Evolutionary conservation across 2,888 invertebrate genomes (phyloP).

Genomic region (Mactromeris polynyma): DNA sequence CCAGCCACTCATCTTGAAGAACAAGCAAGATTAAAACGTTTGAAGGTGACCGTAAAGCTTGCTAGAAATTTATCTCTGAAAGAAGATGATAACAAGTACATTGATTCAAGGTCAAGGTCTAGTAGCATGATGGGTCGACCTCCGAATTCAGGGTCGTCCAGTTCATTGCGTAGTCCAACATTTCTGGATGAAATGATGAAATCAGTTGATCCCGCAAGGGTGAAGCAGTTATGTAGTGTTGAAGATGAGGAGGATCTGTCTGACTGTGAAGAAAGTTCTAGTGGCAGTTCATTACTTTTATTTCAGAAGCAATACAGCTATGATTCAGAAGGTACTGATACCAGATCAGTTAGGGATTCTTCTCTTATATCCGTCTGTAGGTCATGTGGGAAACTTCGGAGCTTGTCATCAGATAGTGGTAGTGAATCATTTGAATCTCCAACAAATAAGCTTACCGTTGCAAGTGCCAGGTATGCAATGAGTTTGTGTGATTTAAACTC

Average conservation of each 20-base stretch:
- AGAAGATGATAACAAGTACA: conserved; percentile 29
- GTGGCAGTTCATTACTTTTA: conserved; percentile 44
- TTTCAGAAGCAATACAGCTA: conserved; percentile 53
- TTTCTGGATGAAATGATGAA: conserved; percentile 68
- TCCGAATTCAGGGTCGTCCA: conserved; percentile 23
- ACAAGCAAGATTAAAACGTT: conserved; percentile 50
- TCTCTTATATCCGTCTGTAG: conserved; percentile 43
- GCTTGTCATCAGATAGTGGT: conserved; percentile 35
- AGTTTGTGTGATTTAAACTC: conserved; percentile 53
- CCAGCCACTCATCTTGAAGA: conserved; percentile 54
- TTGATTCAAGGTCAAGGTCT: conserved; percentile 8
- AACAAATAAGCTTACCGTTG: neutral
- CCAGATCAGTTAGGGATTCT: neutral
- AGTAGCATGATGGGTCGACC: conserved; percentile 14
- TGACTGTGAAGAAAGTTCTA: conserved; percentile 57
- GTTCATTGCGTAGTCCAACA: conserved; percentile 53
- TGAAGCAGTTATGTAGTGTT: conserved; percentile 41
- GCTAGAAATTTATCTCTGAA: conserved; percentile 28
- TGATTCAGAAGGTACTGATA: conserved; percentile 28
- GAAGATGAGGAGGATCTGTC: conserved; percentile 41
- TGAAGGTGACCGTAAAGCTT: conserved; percentile 50
- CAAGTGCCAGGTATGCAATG: conserved; percentile 14
- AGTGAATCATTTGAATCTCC: conserved; percentile 34
- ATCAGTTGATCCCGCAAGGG: conserved; percentile 54
- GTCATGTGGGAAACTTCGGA: conserved; percentile 41